These are phyloP conservation scores for Fukomys damarensis DNA, from an alignment of 2,113 vertebrate species.

Conservation along the genomic window DNA sequence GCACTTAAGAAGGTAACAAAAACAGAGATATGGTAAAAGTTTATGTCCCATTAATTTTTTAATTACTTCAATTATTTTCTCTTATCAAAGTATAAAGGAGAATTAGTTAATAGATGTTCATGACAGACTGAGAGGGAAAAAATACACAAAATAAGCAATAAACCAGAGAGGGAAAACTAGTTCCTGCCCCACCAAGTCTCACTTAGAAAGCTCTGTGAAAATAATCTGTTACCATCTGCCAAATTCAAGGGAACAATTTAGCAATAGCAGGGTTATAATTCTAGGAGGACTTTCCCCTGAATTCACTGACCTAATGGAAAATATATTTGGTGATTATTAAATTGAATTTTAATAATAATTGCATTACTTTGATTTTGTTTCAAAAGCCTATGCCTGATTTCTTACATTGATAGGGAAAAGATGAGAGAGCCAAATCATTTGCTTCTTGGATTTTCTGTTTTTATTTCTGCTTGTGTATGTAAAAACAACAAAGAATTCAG, in stretches of 20 bases:
- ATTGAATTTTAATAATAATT: constrained; percentile 20
- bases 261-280: background rate
- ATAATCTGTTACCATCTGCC: background rate
- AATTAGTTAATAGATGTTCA: constrained; percentile 48
- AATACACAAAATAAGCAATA: constrained; percentile 16
- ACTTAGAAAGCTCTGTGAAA: background rate
- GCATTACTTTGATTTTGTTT: background rate
- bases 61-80: constrained; percentile 65
- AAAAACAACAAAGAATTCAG: constrained; percentile 1
- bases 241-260: constrained; percentile 19
- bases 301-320: background rate
- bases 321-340: background rate
- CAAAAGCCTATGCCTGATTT: background rate
- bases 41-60: constrained; percentile 54
- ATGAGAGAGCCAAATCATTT: background rate
- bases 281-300: background rate
- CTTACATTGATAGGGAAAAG: background rate
- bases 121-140: background rate
- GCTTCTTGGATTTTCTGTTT: background rate
- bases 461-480: background rate
- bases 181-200: background rate
- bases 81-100: background rate
- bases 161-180: constrained; percentile 50
- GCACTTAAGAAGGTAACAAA: constrained; percentile 50
- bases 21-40: background rate